A percentile compares a stretch with the other conserved stretches of the same genome.
phyloP scores from a whole-genome alignment of 2,797 vertebrate genomes.

The Phrynocephalus vlangalii region DNA sequence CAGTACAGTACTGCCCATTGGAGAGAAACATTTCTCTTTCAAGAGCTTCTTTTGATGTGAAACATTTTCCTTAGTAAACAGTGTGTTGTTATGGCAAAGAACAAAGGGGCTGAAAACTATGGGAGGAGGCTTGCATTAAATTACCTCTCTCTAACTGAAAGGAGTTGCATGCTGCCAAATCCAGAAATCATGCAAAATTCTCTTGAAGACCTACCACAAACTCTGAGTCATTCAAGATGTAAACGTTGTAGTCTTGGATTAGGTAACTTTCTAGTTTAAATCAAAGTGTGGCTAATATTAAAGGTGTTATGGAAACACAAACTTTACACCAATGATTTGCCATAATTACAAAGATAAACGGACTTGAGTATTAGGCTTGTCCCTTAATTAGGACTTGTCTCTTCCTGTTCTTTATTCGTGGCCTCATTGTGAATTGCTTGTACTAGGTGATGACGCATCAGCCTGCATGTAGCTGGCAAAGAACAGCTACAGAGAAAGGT shows the following conservation, averaged over 20 bases:
- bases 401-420: slow-evolving; percentile 4
- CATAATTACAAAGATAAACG: slow-evolving; percentile 51
- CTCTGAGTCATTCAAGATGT: background rate
- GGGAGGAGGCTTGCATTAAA: slow-evolving; percentile 2
- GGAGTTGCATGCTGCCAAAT: background rate
- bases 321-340: slow-evolving; percentile 59
- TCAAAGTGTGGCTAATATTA: slow-evolving; percentile 10
- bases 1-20: slow-evolving; percentile 63
- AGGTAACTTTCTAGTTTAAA: slow-evolving; percentile 11
- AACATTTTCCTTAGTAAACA: slow-evolving; percentile 49
- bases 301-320: slow-evolving; percentile 54
- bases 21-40: slow-evolving; percentile 65
- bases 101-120: background rate
- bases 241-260: slow-evolving; percentile 17
- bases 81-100: slow-evolving; percentile 1
- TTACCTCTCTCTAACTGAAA: background rate
- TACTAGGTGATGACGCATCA: background rate
- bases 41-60: slow-evolving; percentile 51
- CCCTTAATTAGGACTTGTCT: slow-evolving; percentile 33
- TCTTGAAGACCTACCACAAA: slow-evolving; percentile 21
- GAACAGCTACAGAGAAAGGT: background rate
- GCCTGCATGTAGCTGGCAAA: background rate
- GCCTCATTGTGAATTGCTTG: background rate
- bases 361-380: slow-evolving; percentile 21
- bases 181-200: background rate